Evolutionary conservation across 2,113 vertebrate species (phyloP), one percentile per base, ranked within the genome.

Genomic region (Datnioides undecimradiatus): DNA sequence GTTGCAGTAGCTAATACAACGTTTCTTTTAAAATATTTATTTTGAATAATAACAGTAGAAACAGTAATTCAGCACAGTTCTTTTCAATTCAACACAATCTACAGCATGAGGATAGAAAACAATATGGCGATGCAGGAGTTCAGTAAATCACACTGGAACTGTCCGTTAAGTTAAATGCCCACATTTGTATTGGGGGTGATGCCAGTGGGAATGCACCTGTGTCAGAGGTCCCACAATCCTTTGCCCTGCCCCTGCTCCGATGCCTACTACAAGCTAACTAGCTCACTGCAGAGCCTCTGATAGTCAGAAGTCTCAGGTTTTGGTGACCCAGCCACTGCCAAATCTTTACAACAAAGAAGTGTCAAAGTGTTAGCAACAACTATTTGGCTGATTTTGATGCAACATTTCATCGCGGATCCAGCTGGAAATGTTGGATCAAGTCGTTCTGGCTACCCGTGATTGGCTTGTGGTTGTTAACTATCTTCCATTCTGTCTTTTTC

Each of bases 251-350:
- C 40, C 72, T 80, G 73, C 84, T 80, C 69, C 62, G 72, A 23
- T 46, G 79, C 57, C 38, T 19, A 19, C 69, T 74, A 71, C 64
- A 72, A 82, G 87, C 40, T 25, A 71, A 85, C 88, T 58, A 80
- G 71, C 87, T 86, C 85, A 73, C 40, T 16, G 82, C 79, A 77
- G 87, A 87, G 84, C 80, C 72, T 46, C 88, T 82, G 82, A 78
- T 51, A 54, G 82, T 85, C 85, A 43, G 21, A 43, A 9, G 2
- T 25, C 34, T 11, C 54, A 8, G 17, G 5, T 33, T 59, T 79
- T 48, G 48, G 36, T 67, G 55, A n/a, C 16, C 23, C 8, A 25
- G 51, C 49, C 10, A 31, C 63, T 29, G 51, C 68, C 62, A 68
- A 21, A 23, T 29, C 16, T 10, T 23, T 6, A 34, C 2, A 25